Percentiles rank a stretch among this genome's conserved stretches.
These are phyloP conservation scores for Clostera curtula DNA, from an alignment of 2,888 invertebrate species.

Conservation along the genomic window DNA sequence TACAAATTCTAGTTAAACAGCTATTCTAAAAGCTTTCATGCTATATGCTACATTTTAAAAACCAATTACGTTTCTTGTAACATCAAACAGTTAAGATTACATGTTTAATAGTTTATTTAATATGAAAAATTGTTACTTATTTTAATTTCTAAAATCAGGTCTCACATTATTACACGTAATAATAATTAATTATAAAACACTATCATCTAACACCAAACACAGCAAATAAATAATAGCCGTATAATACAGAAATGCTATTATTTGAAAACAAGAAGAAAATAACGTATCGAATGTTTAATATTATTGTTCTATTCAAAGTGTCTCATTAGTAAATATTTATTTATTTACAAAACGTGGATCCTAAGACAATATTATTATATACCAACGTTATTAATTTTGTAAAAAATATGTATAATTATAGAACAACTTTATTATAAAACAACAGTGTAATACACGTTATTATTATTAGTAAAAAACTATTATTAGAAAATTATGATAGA, in stretches of 20 bases:
- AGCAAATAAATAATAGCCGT: constrained; percentile 52
- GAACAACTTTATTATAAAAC: constrained; percentile 27
- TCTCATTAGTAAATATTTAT: constrained; percentile 5
- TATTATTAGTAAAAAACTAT: constrained; percentile 17
- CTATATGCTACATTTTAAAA: constrained; percentile 15
- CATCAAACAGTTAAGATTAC: constrained; percentile 24
- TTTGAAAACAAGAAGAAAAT: constrained; percentile 16
- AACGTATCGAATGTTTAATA: constrained; percentile 9
- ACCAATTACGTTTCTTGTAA: constrained; percentile 19
- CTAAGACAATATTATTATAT: constrained; percentile 20
- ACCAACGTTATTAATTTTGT: constrained; percentile 22
- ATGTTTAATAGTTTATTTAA: constrained; percentile 11
- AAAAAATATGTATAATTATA: constrained; percentile 39
- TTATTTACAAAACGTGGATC: constrained; percentile 27
- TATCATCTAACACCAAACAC: constrained; percentile 63
- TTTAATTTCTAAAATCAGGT: constrained; percentile 45
- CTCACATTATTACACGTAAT: constrained; percentile 32
- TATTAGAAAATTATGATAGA: constrained; percentile 4
- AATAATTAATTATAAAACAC: constrained; percentile 18
- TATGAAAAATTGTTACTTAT: constrained; percentile 13
- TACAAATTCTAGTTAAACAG: constrained; percentile 28
- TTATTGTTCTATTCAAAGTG: constrained; percentile 22
- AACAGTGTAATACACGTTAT: constrained; percentile 18
- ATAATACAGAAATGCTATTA: constrained; percentile 48
- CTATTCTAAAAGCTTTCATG: constrained; percentile 33